These are phyloP conservation scores for Chondrilla cf. caribensis DNA, from an alignment of 37 sponge, comb jelly and placozoan genomes.

Conservation along the genomic window DNA sequence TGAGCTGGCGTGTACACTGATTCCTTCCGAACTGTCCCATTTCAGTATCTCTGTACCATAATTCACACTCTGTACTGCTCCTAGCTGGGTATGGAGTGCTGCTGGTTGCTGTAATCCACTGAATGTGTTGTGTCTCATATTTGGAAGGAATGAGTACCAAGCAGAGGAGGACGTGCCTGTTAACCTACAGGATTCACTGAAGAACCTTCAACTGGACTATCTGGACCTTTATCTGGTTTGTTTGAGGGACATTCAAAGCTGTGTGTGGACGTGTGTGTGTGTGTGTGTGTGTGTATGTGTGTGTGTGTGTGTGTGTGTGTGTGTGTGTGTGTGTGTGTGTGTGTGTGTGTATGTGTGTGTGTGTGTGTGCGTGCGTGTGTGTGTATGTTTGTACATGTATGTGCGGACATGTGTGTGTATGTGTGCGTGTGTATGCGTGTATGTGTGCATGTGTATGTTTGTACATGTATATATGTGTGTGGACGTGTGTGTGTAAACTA, in stretches of 20 bases:
- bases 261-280: no score
- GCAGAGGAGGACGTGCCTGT: conserved; percentile 56
- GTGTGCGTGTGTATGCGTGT: conserved; percentile 38
- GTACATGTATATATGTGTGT: not conserved
- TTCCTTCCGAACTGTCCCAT: no score
- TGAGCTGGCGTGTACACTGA: no score
- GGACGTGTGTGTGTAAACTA: not conserved
- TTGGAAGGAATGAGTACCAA: conserved; percentile 46
- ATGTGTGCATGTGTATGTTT: conserved; percentile 3
- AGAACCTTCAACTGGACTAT: conserved; percentile 86
- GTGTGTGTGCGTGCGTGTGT: not conserved
- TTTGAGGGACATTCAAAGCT: not conserved
- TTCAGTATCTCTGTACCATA: no score
- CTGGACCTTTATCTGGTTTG: conserved; percentile 85
- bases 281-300: not conserved
- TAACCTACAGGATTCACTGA: conserved; percentile 59
- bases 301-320: conserved; percentile 37
- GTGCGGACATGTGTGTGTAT: not conserved
- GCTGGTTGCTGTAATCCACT: no score
- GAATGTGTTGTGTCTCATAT: no score
- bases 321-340: conserved; percentile 33
- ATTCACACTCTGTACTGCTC: no score
- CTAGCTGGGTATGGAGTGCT: no score
- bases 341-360: conserved; percentile 20
- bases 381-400: not conserved